Conservation (phyloP, 1,140 invertebrate genomes). For the Achatina immaculata region DNA sequence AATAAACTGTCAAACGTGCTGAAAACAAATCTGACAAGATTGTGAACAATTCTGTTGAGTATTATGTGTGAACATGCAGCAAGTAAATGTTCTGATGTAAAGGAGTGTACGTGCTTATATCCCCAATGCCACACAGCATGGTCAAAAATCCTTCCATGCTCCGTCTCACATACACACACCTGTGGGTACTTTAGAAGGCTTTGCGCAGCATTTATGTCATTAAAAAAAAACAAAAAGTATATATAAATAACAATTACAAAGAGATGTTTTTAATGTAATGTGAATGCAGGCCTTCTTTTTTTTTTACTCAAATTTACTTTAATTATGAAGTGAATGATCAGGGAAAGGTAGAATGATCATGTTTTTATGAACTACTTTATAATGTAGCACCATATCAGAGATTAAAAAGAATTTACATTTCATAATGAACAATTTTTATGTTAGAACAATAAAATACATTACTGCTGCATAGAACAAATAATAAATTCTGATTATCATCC, state of each 20-base stretch:
- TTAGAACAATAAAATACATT: too few relatives aligned
- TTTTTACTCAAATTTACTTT: slow-evolving; percentile 5
- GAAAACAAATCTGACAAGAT: too few relatives aligned
- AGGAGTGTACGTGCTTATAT: slow-evolving; percentile 22
- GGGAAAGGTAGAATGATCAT: slow-evolving; percentile 57
- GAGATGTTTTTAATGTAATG: slow-evolving; percentile 15
- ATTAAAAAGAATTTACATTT: too few relatives aligned
- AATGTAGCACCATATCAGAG: too few relatives aligned
- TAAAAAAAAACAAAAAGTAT: slow-evolving; percentile 22
- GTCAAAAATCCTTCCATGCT: slow-evolving; percentile 73
- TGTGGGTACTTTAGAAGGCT: slow-evolving; percentile 62
- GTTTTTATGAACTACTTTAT: too few relatives aligned
- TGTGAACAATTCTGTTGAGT: too few relatives aligned
- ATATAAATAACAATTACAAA: slow-evolving; percentile 12
- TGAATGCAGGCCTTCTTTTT: slow-evolving; percentile 24
- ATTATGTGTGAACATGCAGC: not conserved
- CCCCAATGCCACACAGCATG: slow-evolving; percentile 54
- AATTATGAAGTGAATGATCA: not conserved
- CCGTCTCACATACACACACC: slow-evolving; percentile 52
- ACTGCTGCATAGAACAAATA: too few relatives aligned
- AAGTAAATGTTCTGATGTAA: not conserved
- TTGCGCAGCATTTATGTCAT: slow-evolving; percentile 48
- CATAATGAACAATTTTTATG: too few relatives aligned
- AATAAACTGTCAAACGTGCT: too few relatives aligned
- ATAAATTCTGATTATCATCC: slow-evolving; percentile 4